phyloP scores from a whole-genome alignment of 30 jellyfish, hydroid and myxozoan species.

The Catostylus mosaicus region DNA sequence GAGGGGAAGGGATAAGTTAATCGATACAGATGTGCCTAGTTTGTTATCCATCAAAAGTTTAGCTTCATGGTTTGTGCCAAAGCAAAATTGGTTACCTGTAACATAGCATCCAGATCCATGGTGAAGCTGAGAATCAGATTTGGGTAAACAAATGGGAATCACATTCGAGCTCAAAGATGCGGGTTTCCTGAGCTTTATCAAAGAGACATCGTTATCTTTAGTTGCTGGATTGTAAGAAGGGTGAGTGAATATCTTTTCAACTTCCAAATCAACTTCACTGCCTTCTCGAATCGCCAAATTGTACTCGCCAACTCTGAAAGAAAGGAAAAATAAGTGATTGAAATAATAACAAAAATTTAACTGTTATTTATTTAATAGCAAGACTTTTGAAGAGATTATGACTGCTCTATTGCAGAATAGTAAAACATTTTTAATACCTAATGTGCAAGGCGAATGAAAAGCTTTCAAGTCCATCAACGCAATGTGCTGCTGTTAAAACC shows the following conservation, averaged over 20 bases:
- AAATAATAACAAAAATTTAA: background rate
- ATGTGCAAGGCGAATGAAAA: background rate
- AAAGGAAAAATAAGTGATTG: background rate
- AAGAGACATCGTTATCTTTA: slow-evolving; percentile 61
- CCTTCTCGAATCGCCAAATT: slow-evolving; percentile 34
- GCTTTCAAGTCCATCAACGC: slow-evolving; percentile 45
- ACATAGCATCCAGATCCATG: slow-evolving; percentile 14
- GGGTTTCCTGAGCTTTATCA: slow-evolving; percentile 29
- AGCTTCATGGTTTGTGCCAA: too few species aligned
- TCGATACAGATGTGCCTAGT: too few species aligned
- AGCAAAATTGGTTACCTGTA: slow-evolving; percentile 17
- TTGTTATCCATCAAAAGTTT: too few species aligned
- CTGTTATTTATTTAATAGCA: background rate
- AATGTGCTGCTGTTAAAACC: slow-evolving; percentile 77
- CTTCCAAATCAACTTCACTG: slow-evolving; percentile 51
- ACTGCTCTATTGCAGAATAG: too few species aligned
- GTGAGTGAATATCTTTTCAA: slow-evolving; percentile 39
- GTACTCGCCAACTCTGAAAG: slow-evolving; percentile 63
- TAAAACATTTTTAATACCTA: too few species aligned
- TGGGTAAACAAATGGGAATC: slow-evolving; percentile 27
- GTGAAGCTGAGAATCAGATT: background rate
- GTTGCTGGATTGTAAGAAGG: slow-evolving; percentile 23
- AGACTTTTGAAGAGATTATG: background rate
- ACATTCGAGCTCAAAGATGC: background rate
- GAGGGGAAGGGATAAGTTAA: too few species aligned